Evolutionary conservation across 2,113 vertebrate genomes (phyloP).

Genomic region (Epinephelus cyanopodus): DNA sequence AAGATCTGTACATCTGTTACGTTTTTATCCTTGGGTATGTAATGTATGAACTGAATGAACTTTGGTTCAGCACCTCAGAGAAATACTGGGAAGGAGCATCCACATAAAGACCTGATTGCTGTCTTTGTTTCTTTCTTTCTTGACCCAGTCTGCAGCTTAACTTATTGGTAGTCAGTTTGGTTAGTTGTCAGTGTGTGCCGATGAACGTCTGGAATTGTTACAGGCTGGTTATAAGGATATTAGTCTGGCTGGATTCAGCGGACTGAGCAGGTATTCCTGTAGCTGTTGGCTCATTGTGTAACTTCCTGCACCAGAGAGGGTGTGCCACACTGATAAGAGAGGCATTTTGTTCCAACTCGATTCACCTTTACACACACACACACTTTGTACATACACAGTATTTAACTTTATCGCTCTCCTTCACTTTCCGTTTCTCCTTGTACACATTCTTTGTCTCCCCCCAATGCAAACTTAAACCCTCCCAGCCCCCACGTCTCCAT

Average conservation of each 20-base stretch:
- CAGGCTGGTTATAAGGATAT: not conserved
- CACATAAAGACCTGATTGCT: too few relatives aligned
- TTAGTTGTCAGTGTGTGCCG: not conserved
- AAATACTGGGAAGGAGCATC: too few relatives aligned
- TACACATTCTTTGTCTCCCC: slow-evolving; percentile 31
- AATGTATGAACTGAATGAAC: too few relatives aligned
- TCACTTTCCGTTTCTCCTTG: slow-evolving; percentile 42
- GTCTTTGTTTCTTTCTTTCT: too few relatives aligned
- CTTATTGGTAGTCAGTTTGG: too few relatives aligned
- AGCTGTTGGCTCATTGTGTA: slow-evolving; percentile 8
- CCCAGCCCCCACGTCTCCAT: slow-evolving; percentile 14
- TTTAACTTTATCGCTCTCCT: not conserved
- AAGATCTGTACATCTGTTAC: too few relatives aligned
- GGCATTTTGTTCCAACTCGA: slow-evolving; percentile 16
- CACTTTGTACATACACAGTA: not conserved
- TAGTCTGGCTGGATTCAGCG: not conserved
- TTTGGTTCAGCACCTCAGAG: too few relatives aligned
- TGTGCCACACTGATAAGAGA: slow-evolving; percentile 63
- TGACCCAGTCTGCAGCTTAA: too few relatives aligned
- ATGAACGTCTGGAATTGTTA: not conserved
- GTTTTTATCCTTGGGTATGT: too few relatives aligned
- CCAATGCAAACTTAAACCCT: slow-evolving; percentile 18
- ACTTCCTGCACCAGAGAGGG: slow-evolving; percentile 46
- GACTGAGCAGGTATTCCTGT: slow-evolving; percentile 16
- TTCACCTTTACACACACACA: slow-evolving; percentile 42